Evolutionary conservation across 2,888 invertebrate species (phyloP).

Genomic region (Eumacrocentrus americanus): DNA sequence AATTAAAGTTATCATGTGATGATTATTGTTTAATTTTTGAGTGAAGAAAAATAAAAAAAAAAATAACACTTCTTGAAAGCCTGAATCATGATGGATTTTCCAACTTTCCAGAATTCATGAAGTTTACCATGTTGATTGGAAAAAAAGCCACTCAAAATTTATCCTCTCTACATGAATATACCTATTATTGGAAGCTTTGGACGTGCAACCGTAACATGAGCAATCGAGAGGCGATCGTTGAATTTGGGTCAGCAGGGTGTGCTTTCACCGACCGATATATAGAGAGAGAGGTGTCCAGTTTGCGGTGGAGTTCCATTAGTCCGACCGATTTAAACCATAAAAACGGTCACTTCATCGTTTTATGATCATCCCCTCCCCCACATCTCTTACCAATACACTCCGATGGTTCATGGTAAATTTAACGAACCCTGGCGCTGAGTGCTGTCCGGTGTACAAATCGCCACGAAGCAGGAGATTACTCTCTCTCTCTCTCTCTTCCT

Average conservation of each 20-base stretch:
- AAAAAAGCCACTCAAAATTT: no score
- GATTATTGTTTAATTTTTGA: no score
- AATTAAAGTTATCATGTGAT: no score
- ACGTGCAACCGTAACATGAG: not conserved
- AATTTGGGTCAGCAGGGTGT: slow-evolving; percentile 25
- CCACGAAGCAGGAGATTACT: not conserved
- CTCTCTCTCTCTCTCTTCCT: not conserved
- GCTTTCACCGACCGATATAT: no score
- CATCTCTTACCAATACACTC: not conserved
- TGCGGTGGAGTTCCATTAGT: slow-evolving; percentile 26
- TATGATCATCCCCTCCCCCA: slow-evolving; percentile 15
- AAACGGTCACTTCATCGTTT: slow-evolving; percentile 15
- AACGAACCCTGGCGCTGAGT: slow-evolving; percentile 12
- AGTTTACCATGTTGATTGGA: no score
- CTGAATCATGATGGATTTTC: no score
- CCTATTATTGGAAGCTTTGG: no score
- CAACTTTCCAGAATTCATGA: no score
- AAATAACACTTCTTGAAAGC: no score
- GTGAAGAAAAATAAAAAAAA: no score
- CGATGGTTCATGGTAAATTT: slow-evolving; percentile 12
- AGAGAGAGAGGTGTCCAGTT: no score
- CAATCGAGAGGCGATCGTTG: slow-evolving; percentile 18
- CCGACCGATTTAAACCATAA: slow-evolving; percentile 16
- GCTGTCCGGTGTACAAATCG: slow-evolving; percentile 12
- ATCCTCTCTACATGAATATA: no score